Evolutionary conservation across 2,797 vertebrate genomes (phyloP), one percentile per base, ranked within the genome.

Genomic region (Scolopax bukidnonensis): DNA sequence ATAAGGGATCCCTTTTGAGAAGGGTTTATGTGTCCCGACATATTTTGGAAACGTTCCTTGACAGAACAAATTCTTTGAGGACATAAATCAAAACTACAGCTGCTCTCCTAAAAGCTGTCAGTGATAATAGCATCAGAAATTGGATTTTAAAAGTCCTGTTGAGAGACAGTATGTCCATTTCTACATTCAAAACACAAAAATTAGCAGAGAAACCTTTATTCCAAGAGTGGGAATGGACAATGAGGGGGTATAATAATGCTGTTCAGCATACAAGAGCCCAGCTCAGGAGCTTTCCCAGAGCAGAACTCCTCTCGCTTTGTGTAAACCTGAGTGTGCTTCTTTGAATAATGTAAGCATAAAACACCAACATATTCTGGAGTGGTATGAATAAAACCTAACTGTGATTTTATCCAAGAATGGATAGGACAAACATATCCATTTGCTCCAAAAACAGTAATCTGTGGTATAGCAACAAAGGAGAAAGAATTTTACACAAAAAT

Each of bases 1-100:
- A 96, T 96, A 95, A 97, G 65, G 68, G 91, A 96, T 91, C 83
- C 84, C 78, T 96, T 97, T 94, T 94, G 94, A 97, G 92, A 90
- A 89, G 71, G 93, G 93, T 97, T 97, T 97, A 92, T 90, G 80
- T 92, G 94, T 92, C 91, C 94, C 56, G 8, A 96, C 61, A 38
- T 78, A 92, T 97, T 96, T 96, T 93, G 89, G 94, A 97, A 97
- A 97, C 3, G 15, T 97, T 97, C 87, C 77, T 92, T 97, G 97
- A 97, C 96, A 97, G 94, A 96, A 94, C 65, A 97, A 95, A 96
- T 97, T 97, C 94, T 97, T 97, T 95, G 90, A 98, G 97, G 96
- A 97, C 96, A 92, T 96, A 92, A 95, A 97, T 98, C 97, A 98
- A 96, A 97, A 97, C 76, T 92, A 91, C 89, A 97, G 93, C 95